Evolutionary conservation across 2,888 invertebrate genomes (phyloP), one percentile per base, ranked within the genome.

Genomic region (Drosophila kanekoi): DNA sequence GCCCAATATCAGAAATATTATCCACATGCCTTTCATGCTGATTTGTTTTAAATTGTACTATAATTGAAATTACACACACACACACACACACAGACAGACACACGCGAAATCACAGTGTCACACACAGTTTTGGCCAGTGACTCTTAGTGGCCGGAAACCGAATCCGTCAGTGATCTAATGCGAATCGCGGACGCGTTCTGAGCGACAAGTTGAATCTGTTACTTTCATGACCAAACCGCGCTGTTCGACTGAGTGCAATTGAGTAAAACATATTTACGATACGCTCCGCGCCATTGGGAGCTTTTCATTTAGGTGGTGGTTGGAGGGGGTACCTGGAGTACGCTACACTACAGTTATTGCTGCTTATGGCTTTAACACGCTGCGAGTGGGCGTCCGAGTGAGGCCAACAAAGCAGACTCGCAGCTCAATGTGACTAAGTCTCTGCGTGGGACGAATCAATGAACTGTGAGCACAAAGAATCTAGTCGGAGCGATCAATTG

Each of bases 21-120:
- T 68, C 91, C 91, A 91, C 90, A 91, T 87, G 49, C 70, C 68
- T 28, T 58, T 38, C 86, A 85, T 81, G 38, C 4, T 41, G 32
- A 40, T 23, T 48, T 45, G 11, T 9, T 18, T 14, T 13, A 10
- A 48, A 33, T 41, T 44, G 16, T 33, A 14, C 14, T 4, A 8
- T 14, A 54, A 64, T 63, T 72, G 48, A 11, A 14, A 35, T 35
- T 35, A 48, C 45, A 41, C 14, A 18, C 18, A 33, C n/a, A 41
- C 20, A 23, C 11, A 28, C 6, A 14, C n/a, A 13, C 48, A n/a
- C 5, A 28, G 49, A 11, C 16, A 18, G 45, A 16, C n/a, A 10
- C 20, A 6, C 13, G 6, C 18, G 40, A 20, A 67, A 44, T 41
- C 67, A 56, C 52, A 53, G 35, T 28, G 33, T 64, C 62, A 63